Conservation (phyloP, 2,888 invertebrate genomes). For the Bombylius major region DNA sequence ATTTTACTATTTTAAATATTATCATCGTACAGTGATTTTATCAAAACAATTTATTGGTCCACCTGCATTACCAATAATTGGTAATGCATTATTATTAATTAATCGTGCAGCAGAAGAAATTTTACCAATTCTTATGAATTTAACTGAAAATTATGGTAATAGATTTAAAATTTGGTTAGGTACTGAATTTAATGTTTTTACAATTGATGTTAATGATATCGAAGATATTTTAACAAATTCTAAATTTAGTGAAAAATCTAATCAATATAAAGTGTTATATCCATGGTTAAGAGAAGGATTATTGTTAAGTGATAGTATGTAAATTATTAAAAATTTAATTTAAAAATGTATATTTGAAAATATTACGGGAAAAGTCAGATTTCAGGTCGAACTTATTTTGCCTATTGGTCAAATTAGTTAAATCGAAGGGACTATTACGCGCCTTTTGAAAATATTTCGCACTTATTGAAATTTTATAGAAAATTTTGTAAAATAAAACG, state of each 20-base stretch:
- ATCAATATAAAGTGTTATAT: conserved; percentile 37
- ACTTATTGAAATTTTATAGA: too few relatives aligned
- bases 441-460: too few relatives aligned
- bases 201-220: conserved; percentile 24
- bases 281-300: conserved; percentile 46
- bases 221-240: conserved; percentile 25
- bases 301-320: conserved; percentile 34
- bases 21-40: not conserved
- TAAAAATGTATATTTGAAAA: too few relatives aligned
- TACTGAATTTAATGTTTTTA: conserved; percentile 26
- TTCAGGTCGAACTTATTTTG: too few relatives aligned
- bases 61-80: conserved; percentile 37
- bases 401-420: too few relatives aligned
- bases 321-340: not conserved
- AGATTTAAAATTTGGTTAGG: conserved; percentile 28
- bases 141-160: conserved; percentile 26
- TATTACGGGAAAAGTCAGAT: too few relatives aligned
- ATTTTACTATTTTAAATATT: not conserved
- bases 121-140: conserved; percentile 26
- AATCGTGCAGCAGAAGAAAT: conserved; percentile 34
- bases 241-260: conserved; percentile 38
- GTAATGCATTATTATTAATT: conserved; percentile 37
- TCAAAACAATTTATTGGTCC: conserved; percentile 20
- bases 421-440: too few relatives aligned
- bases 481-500: too few relatives aligned